Evolutionary conservation across 2,888 invertebrate genomes (phyloP), one percentile per base, ranked within the genome.

Genomic region (Nomada lathburiana): DNA sequence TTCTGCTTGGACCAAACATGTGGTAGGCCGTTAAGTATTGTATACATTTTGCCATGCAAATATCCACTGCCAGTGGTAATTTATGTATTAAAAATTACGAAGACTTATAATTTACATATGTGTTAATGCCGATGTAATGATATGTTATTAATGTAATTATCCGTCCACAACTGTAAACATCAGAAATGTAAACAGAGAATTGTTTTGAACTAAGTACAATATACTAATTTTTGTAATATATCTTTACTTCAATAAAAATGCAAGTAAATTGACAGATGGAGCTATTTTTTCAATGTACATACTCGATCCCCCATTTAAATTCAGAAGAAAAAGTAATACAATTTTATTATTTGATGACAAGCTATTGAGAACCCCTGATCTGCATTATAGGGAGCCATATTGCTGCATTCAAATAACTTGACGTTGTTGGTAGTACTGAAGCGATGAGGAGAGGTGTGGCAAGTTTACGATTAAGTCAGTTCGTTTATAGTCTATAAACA

Each of bases 211-310:
- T 13, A 29, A 55, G 29, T 23, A 53, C 36, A 71, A 67, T 67
- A 50, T 16, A 44, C 67, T 44, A 2, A 75, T 53, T 82, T 82
- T 78, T 83, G 69, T 83, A 83, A 73, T 18, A 63, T 77, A 76
- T 36, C 26, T 71, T 63, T 82, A 68, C 36, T 77, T 55, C 23
- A 83, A 82, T 74, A 82, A 83, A 83, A 4, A 62, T 47, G 18
- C 63, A 72, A 73, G 69, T 55, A 63, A 65, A 69, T 42, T 5
- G 55, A 47, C 0, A 60, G 53, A 52, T 13, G 11, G 23, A 36
- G 10, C 20, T 26, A 50, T 79, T 67, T 36, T 52, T 20, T 53
- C n/a, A n/a, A n/a, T 57, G n/a, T 50, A 26, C 20, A 20, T 53
- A 26, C 20, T n/a, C 9, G 16, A 29, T 18, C 16, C 11, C 3